Base-by-base conservation (phyloP, 2,888 invertebrate genomes). In the Altica lythri region DNA sequence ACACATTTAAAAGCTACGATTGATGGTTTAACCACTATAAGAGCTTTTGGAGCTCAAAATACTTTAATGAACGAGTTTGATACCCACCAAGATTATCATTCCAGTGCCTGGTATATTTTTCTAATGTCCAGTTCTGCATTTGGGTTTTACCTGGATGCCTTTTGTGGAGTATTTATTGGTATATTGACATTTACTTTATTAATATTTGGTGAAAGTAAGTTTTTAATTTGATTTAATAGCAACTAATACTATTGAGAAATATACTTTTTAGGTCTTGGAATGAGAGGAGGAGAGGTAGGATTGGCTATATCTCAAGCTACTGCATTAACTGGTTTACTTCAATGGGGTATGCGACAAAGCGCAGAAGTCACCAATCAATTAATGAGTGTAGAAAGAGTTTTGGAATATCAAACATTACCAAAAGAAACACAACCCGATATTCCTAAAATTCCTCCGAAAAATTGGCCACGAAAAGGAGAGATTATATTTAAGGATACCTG, bases 301-400 rank as follows among this genome's bases (percentile, higher is more conserved):
- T 59, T 77, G 29, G 72, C 72, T 3, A 73, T 77, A 29, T 74
- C 75, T 1, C 76, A 77, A 67, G 62, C 72, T 2, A 62, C 74
- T 19, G 64, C 67, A 12, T 59, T 77, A 19, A 72, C 72, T 2
- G 74, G 73, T 25, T 85, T 87, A 83, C 84, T 88, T 72, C 88
- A 88, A 71, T 95, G 94, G 94, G 93, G 93, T 18, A 92, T 95
- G 85, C 61, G 74, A 10, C 75, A 75, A 57, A 73, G 72, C 64
- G 71, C 69, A 9, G 75, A 75, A 63, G 60, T 76, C 27, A 72
- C 74, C 72, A 93, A 91, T 69, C 88, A 86, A 65, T 90, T 92
- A 90, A 92, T 90, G 6, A 88, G 90, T 6, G 95, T 96, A 0
- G 96, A 97, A 76, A 83, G 95, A 75, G 82, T 90, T n/a, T 65